phyloP scores from a whole-genome alignment of 37 sponge, comb jelly and placozoan genomes.

The Hexactinellida sp. region DNA sequence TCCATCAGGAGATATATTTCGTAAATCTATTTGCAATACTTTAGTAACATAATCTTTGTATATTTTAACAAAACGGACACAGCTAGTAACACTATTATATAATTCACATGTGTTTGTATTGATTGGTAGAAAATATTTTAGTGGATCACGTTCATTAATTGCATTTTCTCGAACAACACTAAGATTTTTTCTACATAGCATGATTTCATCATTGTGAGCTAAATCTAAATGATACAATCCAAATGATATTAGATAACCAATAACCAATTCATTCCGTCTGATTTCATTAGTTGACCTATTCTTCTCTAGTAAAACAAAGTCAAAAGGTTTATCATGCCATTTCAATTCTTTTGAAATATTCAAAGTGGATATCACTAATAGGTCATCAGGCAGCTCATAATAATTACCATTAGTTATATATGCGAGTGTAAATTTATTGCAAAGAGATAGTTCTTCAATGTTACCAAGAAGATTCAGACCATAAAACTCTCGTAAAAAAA shows the following conservation, averaged over 20 bases:
- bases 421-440: background rate
- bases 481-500: background rate
- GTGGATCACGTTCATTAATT: background rate
- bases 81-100: background rate
- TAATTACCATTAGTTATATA: background rate
- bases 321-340: background rate
- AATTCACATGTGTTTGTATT: background rate
- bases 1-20: background rate
- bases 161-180: background rate
- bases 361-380: background rate
- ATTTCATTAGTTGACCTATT: background rate
- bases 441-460: background rate
- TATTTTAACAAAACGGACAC: background rate
- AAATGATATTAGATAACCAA: background rate
- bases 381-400: background rate
- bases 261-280: background rate
- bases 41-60: background rate
- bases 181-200: background rate
- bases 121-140: background rate
- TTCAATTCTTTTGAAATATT: background rate
- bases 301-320: background rate
- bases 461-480: background rate
- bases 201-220: background rate
- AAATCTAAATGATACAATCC: background rate
- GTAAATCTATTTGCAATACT: background rate